A percentile compares a stretch with the other conserved stretches of the same genome.
phyloP scores from a whole-genome alignment of 2,888 invertebrate species.

The Coelinius sp. region DNA sequence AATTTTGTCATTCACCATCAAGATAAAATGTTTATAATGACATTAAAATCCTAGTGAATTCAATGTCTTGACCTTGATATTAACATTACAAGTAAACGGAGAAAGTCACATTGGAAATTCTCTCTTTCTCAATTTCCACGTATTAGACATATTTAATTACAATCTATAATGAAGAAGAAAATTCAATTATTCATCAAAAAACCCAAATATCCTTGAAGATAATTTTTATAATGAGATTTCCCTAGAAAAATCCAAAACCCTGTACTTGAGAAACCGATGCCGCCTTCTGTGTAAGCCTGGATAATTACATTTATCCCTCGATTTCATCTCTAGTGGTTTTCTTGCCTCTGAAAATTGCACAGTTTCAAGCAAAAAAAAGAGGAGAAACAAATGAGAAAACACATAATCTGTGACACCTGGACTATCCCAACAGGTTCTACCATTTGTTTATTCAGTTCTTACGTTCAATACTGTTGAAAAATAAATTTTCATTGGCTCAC shows the following conservation, averaged over 20 bases:
- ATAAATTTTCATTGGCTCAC: background rate
- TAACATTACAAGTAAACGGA: slow-evolving; percentile 13
- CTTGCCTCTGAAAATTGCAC: slow-evolving; percentile 21
- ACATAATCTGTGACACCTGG: slow-evolving; percentile 19
- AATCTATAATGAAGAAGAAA: background rate
- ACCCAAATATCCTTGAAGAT: too few species aligned
- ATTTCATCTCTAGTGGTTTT: slow-evolving; percentile 39
- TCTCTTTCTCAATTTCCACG: background rate
- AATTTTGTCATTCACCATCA: background rate
- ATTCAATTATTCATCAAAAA: background rate
- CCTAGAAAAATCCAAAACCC: background rate
- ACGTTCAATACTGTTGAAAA: background rate
- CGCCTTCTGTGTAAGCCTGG: background rate
- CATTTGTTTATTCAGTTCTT: background rate
- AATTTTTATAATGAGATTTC: background rate
- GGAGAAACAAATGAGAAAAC: background rate
- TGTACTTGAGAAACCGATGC: background rate
- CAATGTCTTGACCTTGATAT: slow-evolving; percentile 14
- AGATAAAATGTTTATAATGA: background rate
- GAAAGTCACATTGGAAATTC: slow-evolving; percentile 10
- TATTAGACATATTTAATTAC: background rate
- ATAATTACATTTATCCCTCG: slow-evolving; percentile 32
- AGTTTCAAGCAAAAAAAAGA: slow-evolving; percentile 17
- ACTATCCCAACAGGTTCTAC: background rate
- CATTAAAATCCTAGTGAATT: slow-evolving; percentile 5